phyloP scores from a whole-genome alignment of 2,797 vertebrate species.

The Eulemur coronatus region DNA sequence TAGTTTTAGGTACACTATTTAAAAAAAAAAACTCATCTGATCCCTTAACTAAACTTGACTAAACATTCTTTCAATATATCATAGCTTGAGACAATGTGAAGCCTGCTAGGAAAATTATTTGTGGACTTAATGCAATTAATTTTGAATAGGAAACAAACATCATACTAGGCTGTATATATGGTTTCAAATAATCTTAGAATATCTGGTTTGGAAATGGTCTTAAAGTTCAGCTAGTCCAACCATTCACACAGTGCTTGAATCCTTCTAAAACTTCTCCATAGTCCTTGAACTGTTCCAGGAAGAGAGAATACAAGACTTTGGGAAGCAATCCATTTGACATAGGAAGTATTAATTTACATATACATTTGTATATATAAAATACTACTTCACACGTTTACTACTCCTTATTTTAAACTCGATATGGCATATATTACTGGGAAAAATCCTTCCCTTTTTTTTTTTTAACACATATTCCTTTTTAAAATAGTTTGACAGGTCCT shows the following conservation, averaged over 20 bases:
- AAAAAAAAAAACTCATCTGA: neutral
- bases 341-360: neutral
- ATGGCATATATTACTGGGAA: neutral
- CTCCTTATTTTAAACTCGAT: conserved; percentile 11
- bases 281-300: neutral
- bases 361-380: neutral
- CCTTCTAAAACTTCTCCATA: neutral
- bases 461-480: neutral
- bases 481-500: conserved; percentile 1
- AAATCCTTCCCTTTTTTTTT: neutral
- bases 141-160: conserved; percentile 11
- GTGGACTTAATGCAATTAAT: conserved; percentile 18
- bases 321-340: neutral
- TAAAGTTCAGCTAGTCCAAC: neutral
- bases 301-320: neutral
- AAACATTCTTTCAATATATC: neutral
- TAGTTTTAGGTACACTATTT: neutral
- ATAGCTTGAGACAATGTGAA: conserved; percentile 8
- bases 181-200: conserved; percentile 10
- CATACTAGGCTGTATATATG: neutral
- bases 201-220: conserved; percentile 32
- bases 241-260: neutral
- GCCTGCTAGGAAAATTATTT: conserved; percentile 22
- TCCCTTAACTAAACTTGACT: neutral
- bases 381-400: neutral